Base-by-base conservation (phyloP, 2,113 vertebrate genomes). In the Brienomyrus brachyistius region DNA sequence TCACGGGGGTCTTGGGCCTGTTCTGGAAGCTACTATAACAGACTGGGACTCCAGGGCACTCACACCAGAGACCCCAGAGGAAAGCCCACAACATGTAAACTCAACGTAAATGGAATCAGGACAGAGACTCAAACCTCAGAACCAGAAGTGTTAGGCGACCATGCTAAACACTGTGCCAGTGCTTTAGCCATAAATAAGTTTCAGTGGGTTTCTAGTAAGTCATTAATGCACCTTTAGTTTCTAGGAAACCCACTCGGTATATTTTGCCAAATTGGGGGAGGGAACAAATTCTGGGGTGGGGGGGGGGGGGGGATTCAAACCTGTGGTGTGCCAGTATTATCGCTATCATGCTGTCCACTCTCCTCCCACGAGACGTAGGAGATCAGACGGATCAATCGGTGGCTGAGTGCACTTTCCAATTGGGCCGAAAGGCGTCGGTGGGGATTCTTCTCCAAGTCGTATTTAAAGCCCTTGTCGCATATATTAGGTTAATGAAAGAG, bases 401-500 rank as follows among this genome's bases (percentile, higher is more conserved):
- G 56, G 56, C 56, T 62, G 86, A 89, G 90, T 89, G 86, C 90
- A 91, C 90, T 94, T 94, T 89, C 92, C 92, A 93, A 93, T 93
- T 93, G 93, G 90, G 89, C 62, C 8, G 92, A 90, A 89, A 93
- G 90, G 90, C 87, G 88, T 88, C 91, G 92, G 91, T 89, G 87
- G 82, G 54, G 88, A 66, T 83, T 91, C 59, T 83, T 91, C 59
- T 90, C 91, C 89, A 87, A 89, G 89, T 88, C 51, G 48, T 88
- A 90, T 90, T 90, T 91, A 88, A 50, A 91, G 92, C 88, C 89
- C 51, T 89, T 87, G 90, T 90, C 91, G 94, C 94, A 95, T 95
- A 94, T 93, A 95, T 96, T 94, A 94, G 93, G 90, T 92, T 95
- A 94, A 95, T 95, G 94, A 95, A 95, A 94, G 45, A 90, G 92